Evolutionary conservation across 2,797 vertebrate species (phyloP), one percentile per base, ranked within the genome.

Genomic region (Staurois parvus): DNA sequence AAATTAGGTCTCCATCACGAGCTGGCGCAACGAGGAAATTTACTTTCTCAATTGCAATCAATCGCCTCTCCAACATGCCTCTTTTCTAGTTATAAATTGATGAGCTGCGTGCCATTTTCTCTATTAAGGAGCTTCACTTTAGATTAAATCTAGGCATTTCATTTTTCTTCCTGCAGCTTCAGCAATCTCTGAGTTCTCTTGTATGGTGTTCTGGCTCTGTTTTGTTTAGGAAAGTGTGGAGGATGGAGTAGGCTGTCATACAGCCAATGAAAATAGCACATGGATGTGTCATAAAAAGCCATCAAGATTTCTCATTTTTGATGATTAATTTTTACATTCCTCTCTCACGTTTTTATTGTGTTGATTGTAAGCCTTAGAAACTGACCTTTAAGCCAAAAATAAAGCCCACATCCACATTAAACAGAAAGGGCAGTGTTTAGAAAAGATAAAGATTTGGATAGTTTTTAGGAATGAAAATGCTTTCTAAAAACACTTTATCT

Each of bases 261-360:
- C 40, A 4, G 77, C 42, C 77, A 79, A 68, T 70, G 30, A 13
- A 79, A 69, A 69, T 69, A 68, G 45, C 66, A 79, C 64, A 30
- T 52, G 42, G 69, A 45, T 69, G 40, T 79, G 64, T 67, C 77
- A 34, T 79, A 79, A 34, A 79, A 34, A 4, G 40, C 30, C 30
- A 19, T 24, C 4, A 45, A n/a, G 66, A 69, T 79, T 32, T 62
- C 37, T 40, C 62, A 45, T 79, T 79, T 29, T 26, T 21, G 62
- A 21, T 79, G 76, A 67, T 79, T 67, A 68, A 79, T 69, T 69
- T 69, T 29, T 79, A 79, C 45, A 70, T 68, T 68, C 9, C 40
- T 19, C 67, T 24, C 62, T 79, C 21, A 64, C 3, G 26, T 37
- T 67, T 40, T 68, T 68, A 67, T 59, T 68, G 59, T 79, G 76